A percentile compares a stretch with the other conserved stretches of the same genome.
Conservation (phyloP, 2,888 invertebrate genomes). For the Drosophila pseudotalamancana region DNA sequence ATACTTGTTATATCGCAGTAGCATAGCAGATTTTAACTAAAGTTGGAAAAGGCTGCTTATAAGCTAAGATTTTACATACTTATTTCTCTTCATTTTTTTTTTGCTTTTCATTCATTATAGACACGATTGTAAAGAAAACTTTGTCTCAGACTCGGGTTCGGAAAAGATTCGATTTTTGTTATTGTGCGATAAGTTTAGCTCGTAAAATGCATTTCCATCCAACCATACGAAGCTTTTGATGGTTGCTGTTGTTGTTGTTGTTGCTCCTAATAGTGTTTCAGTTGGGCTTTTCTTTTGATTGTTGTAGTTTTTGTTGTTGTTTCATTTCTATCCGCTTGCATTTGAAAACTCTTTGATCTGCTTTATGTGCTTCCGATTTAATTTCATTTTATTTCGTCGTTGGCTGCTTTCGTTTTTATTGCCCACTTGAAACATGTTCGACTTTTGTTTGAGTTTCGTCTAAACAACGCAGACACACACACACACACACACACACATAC, state of each 20-base stretch:
- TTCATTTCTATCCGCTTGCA: conserved; percentile 19
- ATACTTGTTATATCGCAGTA: too few species aligned
- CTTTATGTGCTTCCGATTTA: conserved; percentile 71
- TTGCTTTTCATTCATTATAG: too few species aligned
- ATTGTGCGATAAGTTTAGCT: conserved; percentile 1
- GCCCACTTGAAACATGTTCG: conserved; percentile 65
- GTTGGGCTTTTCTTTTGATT: conserved; percentile 30
- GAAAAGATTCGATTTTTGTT: conserved; percentile 6
- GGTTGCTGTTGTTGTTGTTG: conserved; percentile 11
- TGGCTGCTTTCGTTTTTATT: conserved; percentile 69
- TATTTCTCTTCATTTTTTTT: too few species aligned
- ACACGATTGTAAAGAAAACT: neutral
- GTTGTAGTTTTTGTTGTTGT: conserved; percentile 1
- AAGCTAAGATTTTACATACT: too few species aligned
- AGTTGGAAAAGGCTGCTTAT: too few species aligned
- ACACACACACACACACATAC: neutral
- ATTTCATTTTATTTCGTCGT: conserved; percentile 40
- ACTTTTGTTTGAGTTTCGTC: conserved; percentile 50
- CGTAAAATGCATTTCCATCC: conserved; percentile 40
- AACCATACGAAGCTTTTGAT: conserved; percentile 40
- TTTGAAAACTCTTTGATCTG: conserved; percentile 62
- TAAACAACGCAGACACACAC: conserved; percentile 49
- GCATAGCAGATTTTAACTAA: too few species aligned
- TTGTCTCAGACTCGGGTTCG: neutral
- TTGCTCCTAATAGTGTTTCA: conserved; percentile 18